Conservation (phyloP, 2,113 vertebrate species). For the Pterocles gutturalis region DNA sequence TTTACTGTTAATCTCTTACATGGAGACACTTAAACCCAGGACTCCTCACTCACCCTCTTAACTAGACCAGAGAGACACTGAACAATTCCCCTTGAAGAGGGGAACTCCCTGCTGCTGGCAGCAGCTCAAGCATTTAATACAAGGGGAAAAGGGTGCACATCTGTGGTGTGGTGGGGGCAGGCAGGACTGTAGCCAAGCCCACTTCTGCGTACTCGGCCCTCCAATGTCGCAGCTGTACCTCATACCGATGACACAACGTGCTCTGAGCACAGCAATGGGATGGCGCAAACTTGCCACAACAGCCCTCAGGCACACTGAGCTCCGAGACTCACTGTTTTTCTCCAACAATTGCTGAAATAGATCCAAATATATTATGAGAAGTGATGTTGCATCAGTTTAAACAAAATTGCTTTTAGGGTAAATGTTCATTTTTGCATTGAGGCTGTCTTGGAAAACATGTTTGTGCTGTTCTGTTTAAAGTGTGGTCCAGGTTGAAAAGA, state of each 20-base stretch:
- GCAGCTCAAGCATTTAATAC: not conserved
- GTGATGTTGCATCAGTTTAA: not conserved
- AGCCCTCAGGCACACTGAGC: not conserved
- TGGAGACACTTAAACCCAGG: not conserved
- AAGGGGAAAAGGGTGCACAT: not conserved
- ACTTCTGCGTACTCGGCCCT: not conserved
- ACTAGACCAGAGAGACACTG: not conserved
- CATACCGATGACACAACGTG: not conserved
- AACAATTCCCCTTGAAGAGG: not conserved
- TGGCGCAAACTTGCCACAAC: not conserved
- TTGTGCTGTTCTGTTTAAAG: not conserved
- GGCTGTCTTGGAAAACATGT: not conserved
- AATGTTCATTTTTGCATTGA: not conserved
- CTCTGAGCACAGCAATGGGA: not conserved
- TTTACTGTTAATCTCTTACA: not conserved
- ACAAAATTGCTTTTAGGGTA: not conserved
- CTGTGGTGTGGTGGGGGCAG: not conserved
- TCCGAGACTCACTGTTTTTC: not conserved
- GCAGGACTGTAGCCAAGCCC: not conserved
- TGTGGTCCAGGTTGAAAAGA: not conserved
- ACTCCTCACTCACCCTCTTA: not conserved
- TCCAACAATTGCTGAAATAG: slow-evolving; percentile 2
- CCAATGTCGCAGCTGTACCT: not conserved
- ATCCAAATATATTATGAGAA: slow-evolving; percentile 45
- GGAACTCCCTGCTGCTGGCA: not conserved